Evolutionary conservation across 2,888 invertebrate species (phyloP).

Genomic region (Drosophila neonasuta): DNA sequence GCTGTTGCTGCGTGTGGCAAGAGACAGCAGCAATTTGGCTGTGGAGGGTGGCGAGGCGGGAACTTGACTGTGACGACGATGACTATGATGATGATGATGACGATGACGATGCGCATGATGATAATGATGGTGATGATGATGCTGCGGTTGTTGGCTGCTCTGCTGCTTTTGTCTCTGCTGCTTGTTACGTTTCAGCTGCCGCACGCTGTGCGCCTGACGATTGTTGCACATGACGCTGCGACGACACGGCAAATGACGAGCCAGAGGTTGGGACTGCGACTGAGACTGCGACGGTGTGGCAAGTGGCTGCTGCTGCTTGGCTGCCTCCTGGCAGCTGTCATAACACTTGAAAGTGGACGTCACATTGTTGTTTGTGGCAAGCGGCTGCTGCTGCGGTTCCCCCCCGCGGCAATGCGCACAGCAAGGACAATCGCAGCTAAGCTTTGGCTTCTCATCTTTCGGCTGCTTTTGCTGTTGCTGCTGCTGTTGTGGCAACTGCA

Average conservation of each 20-base stretch:
- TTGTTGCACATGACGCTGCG: slow-evolving; percentile 72
- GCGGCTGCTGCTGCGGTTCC: background rate
- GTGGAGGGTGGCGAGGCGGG: slow-evolving; percentile 55
- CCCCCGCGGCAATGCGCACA: slow-evolving; percentile 68
- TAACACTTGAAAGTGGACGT: slow-evolving; percentile 62
- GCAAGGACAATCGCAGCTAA: slow-evolving; percentile 77
- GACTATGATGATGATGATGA: slow-evolving; percentile 28
- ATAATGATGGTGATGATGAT: slow-evolving; percentile 23
- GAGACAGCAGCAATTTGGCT: slow-evolving; percentile 68
- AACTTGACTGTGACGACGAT: slow-evolving; percentile 18
- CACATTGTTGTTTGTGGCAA: slow-evolving; percentile 27
- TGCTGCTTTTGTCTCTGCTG: slow-evolving; percentile 48
- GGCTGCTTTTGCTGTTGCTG: slow-evolving; percentile 19
- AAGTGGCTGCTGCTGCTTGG: slow-evolving; percentile 24
- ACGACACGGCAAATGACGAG: slow-evolving; percentile 67
- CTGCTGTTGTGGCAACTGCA: slow-evolving; percentile 43
- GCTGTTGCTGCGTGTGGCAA: slow-evolving; percentile 57
- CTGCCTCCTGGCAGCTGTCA: slow-evolving; percentile 62
- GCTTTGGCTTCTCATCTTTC: slow-evolving; percentile 18
- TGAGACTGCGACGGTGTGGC: slow-evolving; percentile 17
- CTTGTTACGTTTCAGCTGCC: slow-evolving; percentile 74
- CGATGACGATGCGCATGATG: slow-evolving; percentile 16
- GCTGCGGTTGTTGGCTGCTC: slow-evolving; percentile 26
- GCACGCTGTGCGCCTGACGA: slow-evolving; percentile 68
- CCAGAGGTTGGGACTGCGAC: slow-evolving; percentile 25